These are phyloP conservation scores for Emydocephalus ijimae DNA, from an alignment of 2,113 vertebrate species.

Conservation along the genomic window DNA sequence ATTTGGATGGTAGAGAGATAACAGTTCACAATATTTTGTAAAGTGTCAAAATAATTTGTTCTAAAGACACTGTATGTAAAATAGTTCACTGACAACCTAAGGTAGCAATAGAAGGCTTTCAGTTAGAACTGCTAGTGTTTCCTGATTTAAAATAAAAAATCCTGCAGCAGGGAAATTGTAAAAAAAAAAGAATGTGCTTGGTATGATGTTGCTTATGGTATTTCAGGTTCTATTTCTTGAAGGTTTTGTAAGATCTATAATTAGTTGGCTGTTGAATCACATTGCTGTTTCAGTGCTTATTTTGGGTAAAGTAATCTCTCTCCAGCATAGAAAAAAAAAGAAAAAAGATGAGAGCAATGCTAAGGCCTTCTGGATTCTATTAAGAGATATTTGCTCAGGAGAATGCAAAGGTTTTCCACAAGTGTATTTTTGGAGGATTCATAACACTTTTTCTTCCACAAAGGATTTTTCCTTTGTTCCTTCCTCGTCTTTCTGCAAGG, in stretches of 20 bases:
- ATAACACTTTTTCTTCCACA: background rate
- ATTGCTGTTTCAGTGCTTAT: slow-evolving; percentile 45
- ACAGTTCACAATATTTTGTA: background rate
- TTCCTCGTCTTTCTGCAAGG: background rate
- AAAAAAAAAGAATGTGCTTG: slow-evolving; percentile 9
- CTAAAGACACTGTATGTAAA: slow-evolving; percentile 1
- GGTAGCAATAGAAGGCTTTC: background rate
- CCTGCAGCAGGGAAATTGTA: slow-evolving; percentile 41
- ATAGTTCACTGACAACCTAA: background rate
- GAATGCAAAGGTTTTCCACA: background rate
- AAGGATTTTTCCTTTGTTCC: background rate
- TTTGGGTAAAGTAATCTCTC: slow-evolving; percentile 48
- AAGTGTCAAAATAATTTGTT: background rate
- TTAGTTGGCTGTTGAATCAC: slow-evolving; percentile 52
- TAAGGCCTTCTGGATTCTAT: slow-evolving; percentile 18
- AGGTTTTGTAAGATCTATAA: slow-evolving; percentile 58
- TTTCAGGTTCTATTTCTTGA: slow-evolving; percentile 58
- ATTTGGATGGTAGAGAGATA: background rate
- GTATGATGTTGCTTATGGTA: slow-evolving; percentile 31
- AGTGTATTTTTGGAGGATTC: background rate
- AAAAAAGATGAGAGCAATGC: slow-evolving; percentile 23
- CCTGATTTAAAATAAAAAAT: slow-evolving; percentile 45
- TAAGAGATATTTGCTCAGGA: slow-evolving; percentile 3
- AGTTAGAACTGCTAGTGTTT: slow-evolving; percentile 29
- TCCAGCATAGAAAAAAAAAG: background rate